These are phyloP conservation scores for Neodiprion lecontei DNA, from an alignment of 1,140 invertebrate species.

Conservation along the genomic window DNA sequence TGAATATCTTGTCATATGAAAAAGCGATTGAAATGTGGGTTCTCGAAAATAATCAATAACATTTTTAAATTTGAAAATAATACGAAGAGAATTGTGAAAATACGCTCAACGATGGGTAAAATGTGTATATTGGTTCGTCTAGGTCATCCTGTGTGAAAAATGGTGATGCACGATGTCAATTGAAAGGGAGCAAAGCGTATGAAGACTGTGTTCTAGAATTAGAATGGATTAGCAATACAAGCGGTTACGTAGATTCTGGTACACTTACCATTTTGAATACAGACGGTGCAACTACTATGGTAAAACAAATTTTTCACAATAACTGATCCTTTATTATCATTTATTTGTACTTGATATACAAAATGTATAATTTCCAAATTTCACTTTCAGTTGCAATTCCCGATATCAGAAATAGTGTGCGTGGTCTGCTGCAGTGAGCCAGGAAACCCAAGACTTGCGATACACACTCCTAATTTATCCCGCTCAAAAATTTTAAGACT, in stretches of 20 bases:
- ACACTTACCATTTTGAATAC: conserved; percentile 79
- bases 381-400: conserved; percentile 65
- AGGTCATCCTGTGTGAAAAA: conserved; percentile 83
- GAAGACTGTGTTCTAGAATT: conserved; percentile 82
- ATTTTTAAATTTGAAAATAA: not conserved
- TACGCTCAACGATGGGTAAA: not conserved
- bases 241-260: conserved; percentile 69
- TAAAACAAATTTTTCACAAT: conserved; percentile 48
- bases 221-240: conserved; percentile 74
- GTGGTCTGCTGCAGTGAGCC: conserved; percentile 79
- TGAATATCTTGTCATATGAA: conserved; percentile 69
- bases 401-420: conserved; percentile 75
- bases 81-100: not conserved
- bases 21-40: conserved; percentile 76
- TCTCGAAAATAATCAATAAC: conserved; percentile 5
- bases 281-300: conserved; percentile 76
- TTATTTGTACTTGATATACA: conserved; percentile 1
- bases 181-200: conserved; percentile 66
- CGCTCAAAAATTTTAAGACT: conserved; percentile 67
- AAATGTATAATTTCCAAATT: conserved; percentile 27
- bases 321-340: conserved; percentile 37
- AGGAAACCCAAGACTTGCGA: conserved; percentile 73
- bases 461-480: conserved; percentile 72
- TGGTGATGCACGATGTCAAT: conserved; percentile 74
- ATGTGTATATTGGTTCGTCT: conserved; percentile 19